Base-by-base conservation (phyloP, 2,888 invertebrate genomes). In the Meliscaeva auricollis region DNA sequence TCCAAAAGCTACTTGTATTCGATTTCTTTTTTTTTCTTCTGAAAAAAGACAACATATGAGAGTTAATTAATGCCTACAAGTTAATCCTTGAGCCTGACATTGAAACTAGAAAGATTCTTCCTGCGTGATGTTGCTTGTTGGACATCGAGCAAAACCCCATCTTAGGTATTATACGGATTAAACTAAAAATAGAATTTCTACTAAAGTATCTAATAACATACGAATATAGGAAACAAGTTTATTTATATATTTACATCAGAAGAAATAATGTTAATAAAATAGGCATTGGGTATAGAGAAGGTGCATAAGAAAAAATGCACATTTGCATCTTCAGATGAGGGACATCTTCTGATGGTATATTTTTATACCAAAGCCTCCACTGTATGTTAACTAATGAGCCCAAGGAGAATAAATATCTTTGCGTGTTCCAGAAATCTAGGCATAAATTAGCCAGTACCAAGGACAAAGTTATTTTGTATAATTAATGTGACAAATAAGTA, bases 401-500 rank as follows among this genome's bases (percentile, higher is more conserved):
- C 46, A 64, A 30, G 64, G 64, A 64, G 64, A 46, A 15, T 54
- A 8, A 5, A 50, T 30, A 44, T 46, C 46, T 64, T 3, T 64
- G 64, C 64, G 64, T 64, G 64, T 64, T 64, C 64, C 64, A 46
- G 46, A 58, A 64, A 46, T 46, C 64, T 32, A 46, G 46, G 64
- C 46, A 64, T 64, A 64, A 64, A 64, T 64, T 46, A 64, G 64
- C 64, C 64, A 64, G 64, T 64, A 50, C 48, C 50, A 66, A 66
- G 66, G 66, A 50, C 66, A 66, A 66, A 66, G 66, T 66, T 50
- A 66, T 15, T 50, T 50, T 50, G 50, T 35, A 66, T 50, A 66
- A 66, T 66, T 50, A 66, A 66, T 46, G n/a, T 66, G 66, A 50
- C 48, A 66, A 66, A 66, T 50, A 66, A 66, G 66, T 50, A 66